Base-by-base conservation (phyloP, 2,797 vertebrate genomes). In the Sternotherus odoratus region DNA sequence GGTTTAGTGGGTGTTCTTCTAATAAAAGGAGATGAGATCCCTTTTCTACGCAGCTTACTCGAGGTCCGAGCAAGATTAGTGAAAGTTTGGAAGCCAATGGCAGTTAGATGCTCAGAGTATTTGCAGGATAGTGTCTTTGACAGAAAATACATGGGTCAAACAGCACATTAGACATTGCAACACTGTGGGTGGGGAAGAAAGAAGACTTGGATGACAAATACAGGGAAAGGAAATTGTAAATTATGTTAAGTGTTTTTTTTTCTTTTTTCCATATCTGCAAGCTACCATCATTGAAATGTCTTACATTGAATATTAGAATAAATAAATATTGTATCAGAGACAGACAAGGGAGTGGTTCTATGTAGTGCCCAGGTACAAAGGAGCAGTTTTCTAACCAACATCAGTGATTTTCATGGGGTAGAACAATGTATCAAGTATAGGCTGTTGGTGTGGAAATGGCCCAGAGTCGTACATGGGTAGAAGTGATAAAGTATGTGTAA, bases 211-310 rank as follows among this genome's bases (percentile, higher is more conserved):
- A 53, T 95, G 91, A 56, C 86, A 91, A 79, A 79, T 95, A 77
- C 79, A 74, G 91, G 79, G 94, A 48, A 90, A 79, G 57, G 21
- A 86, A 69, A 1, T 23, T 36, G 86, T 92, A 86, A 92, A 89
- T 57, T 60, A 87, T 79, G 57, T 88, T 21, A 69, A 93, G 77
- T 87, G 93, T 50, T 33, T 43, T 69, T 86, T 85, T 78, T 85
- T 79, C 85, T 92, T 49, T 90, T 92, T 96, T 89, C 95, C 95
- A 93, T 83, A 96, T 93, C 88, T 84, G 56, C 79, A 88, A 96
- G 95, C 90, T 97, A 94, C 43, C 92, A 85, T 33, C 21, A 0
- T 53, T 5, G 80, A 30, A 53, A 48, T 69, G 60, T 1, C 50
- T 74, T 60, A 12, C 88, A 21, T 66, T 36, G 11, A 36, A 66